phyloP scores from a whole-genome alignment of 30 jellyfish, hydroid and myxozoan species.

The Euphysa ruthae region DNA sequence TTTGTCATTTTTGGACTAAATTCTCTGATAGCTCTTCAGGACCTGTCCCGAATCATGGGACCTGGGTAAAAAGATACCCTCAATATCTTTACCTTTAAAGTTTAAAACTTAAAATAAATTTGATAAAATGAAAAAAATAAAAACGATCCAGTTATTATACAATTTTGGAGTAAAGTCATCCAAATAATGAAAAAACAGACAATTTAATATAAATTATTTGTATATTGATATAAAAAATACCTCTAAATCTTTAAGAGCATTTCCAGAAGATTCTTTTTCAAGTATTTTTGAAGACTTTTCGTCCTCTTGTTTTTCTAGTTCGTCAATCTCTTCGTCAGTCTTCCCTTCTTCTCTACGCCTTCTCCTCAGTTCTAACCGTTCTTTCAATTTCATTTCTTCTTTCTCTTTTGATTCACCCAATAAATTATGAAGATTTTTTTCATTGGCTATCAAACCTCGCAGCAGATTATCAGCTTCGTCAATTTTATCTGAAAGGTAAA shows the following conservation, averaged over 20 bases:
- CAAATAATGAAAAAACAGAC: no score
- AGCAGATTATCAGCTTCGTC: constrained; percentile 44
- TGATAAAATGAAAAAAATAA: no score
- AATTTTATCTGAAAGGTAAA: constrained; percentile 32
- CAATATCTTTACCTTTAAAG: no score
- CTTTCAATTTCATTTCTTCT: constrained; percentile 47
- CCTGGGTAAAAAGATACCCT: no score
- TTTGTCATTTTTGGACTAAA: no score
- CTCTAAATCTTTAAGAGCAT: constrained; percentile 49
- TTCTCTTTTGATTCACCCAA: constrained; percentile 46
- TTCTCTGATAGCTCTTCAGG: no score
- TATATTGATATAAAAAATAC: constrained; percentile 23
- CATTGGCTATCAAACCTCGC: constrained; percentile 38
- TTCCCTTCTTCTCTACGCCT: constrained; percentile 46
- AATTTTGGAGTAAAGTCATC: no score
- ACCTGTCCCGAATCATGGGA: no score
- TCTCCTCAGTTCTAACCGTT: constrained; percentile 37
- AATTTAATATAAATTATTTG: no score
- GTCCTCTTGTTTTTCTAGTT: constrained; percentile 58
- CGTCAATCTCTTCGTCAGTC: constrained; percentile 55
- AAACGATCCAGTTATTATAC: no score
- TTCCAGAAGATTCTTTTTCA: constrained; percentile 47
- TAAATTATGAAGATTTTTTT: constrained; percentile 30
- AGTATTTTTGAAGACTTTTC: constrained; percentile 42
- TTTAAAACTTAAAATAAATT: no score